These are phyloP conservation scores for Poecile atricapillus DNA, from an alignment of 2,113 vertebrate species.

Conservation along the genomic window DNA sequence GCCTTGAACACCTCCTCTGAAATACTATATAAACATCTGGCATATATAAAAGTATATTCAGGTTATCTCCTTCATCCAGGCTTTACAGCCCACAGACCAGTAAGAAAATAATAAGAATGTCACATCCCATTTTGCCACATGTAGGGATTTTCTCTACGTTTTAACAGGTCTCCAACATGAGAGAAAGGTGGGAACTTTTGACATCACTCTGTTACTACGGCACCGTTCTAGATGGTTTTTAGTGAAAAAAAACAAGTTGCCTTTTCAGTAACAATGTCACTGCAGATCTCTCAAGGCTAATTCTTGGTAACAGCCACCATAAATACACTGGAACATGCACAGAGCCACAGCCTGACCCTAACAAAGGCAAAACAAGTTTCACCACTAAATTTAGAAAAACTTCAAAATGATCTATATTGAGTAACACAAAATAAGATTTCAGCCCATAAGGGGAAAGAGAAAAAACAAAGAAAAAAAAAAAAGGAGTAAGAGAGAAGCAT, in stretches of 20 bases:
- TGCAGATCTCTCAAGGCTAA: not conserved
- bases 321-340: not conserved
- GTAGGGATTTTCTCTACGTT: not conserved
- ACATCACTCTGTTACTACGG: not conserved
- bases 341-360: not conserved
- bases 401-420: not conserved
- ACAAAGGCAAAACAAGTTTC: slow-evolving; percentile 2
- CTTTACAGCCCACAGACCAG: not conserved
- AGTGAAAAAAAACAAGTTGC: not conserved
- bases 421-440: not conserved
- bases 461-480: not conserved
- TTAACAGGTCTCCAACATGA: not conserved
- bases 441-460: not conserved
- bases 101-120: not conserved
- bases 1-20: not conserved
- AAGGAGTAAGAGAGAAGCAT: not conserved
- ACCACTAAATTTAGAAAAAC: not conserved
- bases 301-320: not conserved
- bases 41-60: not conserved
- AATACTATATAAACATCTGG: not conserved
- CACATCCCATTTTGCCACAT: not conserved
- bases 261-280: not conserved
- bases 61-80: not conserved
- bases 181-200: not conserved
- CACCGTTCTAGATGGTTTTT: not conserved